These are phyloP conservation scores for Luperina nickerlii DNA, from an alignment of 2,888 invertebrate species.

Conservation along the genomic window DNA sequence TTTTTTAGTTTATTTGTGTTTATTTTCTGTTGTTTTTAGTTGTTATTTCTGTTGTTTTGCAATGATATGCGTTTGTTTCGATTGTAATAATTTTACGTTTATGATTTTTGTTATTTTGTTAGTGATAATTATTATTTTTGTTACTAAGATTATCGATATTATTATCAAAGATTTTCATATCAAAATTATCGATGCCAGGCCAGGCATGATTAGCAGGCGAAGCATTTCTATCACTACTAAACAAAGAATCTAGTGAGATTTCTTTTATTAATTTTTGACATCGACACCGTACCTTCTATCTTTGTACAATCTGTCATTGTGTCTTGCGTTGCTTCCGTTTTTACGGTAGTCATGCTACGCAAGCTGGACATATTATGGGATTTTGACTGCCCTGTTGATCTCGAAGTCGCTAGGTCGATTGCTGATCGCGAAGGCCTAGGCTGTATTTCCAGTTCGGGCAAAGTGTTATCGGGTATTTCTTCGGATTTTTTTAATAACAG, in stretches of 20 bases:
- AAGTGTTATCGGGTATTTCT: not conserved
- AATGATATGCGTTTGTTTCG: conserved; percentile 31
- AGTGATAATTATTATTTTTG: not conserved
- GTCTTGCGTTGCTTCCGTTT: not conserved
- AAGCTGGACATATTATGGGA: not conserved
- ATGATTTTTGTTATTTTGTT: conserved; percentile 10
- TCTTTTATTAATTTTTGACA: not conserved
- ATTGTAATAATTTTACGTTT: conserved; percentile 20
- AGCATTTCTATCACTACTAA: not conserved
- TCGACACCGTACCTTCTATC: accelerated
- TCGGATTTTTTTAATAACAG: not conserved
- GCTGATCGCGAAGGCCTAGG: not conserved
- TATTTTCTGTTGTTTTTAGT: conserved; percentile 51
- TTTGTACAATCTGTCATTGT: not conserved
- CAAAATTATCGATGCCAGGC: not conserved
- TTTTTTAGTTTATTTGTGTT: conserved; percentile 64
- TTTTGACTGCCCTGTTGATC: not conserved
- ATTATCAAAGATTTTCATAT: not conserved
- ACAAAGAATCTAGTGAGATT: not conserved
- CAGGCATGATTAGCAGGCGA: not conserved
- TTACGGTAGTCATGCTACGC: too few relatives aligned
- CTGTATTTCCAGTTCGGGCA: not conserved
- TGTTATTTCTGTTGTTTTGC: conserved; percentile 46
- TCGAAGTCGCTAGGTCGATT: not conserved
- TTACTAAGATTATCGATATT: not conserved